Percentiles rank a stretch among this genome's conserved stretches.
These are phyloP conservation scores for Lithophane semibrunnea DNA, from an alignment of 2,888 invertebrate species.

Conservation along the genomic window DNA sequence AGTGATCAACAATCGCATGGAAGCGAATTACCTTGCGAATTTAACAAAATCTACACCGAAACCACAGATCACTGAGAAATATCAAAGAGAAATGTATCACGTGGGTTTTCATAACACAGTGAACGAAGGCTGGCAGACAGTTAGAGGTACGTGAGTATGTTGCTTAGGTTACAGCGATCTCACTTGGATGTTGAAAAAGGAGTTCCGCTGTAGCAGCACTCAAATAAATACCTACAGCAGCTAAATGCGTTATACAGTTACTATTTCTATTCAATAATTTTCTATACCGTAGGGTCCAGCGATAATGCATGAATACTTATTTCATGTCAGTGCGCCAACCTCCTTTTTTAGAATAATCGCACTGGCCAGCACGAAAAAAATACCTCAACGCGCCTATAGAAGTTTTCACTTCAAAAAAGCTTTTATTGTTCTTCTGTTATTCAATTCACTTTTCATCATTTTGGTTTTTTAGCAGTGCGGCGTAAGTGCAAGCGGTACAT, in stretches of 20 bases:
- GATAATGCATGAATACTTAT: too few relatives aligned
- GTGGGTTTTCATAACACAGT: slow-evolving; percentile 71
- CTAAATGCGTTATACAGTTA: neutral
- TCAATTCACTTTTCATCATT: too few relatives aligned
- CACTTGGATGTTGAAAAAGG: neutral
- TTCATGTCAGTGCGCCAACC: too few relatives aligned
- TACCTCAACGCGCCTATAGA: too few relatives aligned
- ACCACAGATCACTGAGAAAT: slow-evolving; percentile 3
- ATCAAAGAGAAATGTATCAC: slow-evolving; percentile 54
- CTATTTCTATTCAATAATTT: neutral
- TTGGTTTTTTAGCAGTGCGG: too few relatives aligned
- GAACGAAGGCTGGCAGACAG: slow-evolving; percentile 71
- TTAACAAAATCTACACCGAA: slow-evolving; percentile 18
- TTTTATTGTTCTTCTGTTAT: too few relatives aligned
- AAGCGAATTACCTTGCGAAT: slow-evolving; percentile 40
- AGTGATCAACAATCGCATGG: slow-evolving; percentile 71
- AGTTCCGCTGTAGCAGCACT: neutral
- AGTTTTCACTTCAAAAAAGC: too few relatives aligned
- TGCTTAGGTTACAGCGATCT: neutral
- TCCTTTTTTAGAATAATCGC: too few relatives aligned
- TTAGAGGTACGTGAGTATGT: slow-evolving; percentile 69
- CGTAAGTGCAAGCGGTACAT: too few relatives aligned
- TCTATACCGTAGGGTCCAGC: too few relatives aligned
- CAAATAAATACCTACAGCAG: neutral
- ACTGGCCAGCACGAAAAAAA: too few relatives aligned